Base-by-base conservation (phyloP, 2,113 vertebrate genomes). In the Todiramphus chloris region DNA sequence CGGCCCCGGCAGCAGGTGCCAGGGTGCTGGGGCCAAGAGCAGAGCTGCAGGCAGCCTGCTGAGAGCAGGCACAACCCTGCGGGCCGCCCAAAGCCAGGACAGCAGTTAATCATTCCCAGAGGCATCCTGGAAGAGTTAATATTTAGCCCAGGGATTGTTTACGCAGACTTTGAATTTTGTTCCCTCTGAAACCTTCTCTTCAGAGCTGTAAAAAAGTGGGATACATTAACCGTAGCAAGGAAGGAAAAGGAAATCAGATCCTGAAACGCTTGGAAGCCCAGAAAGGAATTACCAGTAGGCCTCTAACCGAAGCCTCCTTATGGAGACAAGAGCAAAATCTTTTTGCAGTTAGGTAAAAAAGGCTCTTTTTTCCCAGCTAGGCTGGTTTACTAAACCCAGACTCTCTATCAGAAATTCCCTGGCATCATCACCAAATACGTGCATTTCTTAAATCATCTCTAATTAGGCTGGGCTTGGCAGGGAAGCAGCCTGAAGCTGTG, bases 381-480 rank as follows among this genome's bases (percentile, higher is more conserved):
- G 44, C 11, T 66, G 67, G 39, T 87, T 87, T 75, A 84, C 83
- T 79, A 48, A 83, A 56, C 59, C 56, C 64, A 77, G 82, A 82
- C 51, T 44, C 51, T 86, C 90, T 90, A 81, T 82, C 83, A 91
- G 83, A 81, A 93, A 73, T 87, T 87, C 80, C 96, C 86, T 87
- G 83, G 69, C 92, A 92, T 75, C 33, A 1, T 84, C 90, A 83
- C 35, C 58, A 83, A 74, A 63, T 62, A 69, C 24, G 1, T 66
- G 56, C 53, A 51, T 75, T 93, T 84, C 83, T 69, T 89, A 89
- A 83, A 95, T 89, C 80, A 89, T 62, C 89, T 64, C 17, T 79
- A 84, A 89, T 96, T 66, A 92, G 58, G 39, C 50, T 28, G 27
- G 63, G 83, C 68, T 95, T 83, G 92, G 96, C 93, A 94, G 72